Conservation (phyloP, 2,113 vertebrate genomes). For the Charina bottae region DNA sequence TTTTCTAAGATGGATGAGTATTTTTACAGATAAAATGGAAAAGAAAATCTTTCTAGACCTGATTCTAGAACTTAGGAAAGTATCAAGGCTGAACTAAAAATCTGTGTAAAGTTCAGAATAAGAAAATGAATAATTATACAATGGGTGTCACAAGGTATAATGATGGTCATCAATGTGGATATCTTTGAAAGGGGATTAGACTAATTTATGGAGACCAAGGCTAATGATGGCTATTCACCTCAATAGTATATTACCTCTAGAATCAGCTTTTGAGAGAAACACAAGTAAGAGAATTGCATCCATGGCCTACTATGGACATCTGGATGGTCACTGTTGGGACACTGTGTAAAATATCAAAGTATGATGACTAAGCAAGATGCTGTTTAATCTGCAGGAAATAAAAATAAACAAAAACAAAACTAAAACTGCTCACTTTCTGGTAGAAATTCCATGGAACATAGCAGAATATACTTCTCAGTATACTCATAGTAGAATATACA, state of each 20-base stretch:
- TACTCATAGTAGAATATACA: neutral
- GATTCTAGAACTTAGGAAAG: neutral
- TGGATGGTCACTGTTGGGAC: neutral
- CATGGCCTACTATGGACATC: neutral
- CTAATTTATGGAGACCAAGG: neutral
- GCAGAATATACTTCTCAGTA: neutral
- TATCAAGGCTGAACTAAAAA: neutral
- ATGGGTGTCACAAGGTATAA: neutral
- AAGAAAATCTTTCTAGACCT: neutral
- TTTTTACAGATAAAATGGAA: neutral
- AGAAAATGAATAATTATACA: neutral
- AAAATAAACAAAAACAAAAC: neutral
- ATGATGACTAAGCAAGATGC: neutral
- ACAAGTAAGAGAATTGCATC: neutral
- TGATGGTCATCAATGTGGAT: neutral
- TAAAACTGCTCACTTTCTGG: neutral
- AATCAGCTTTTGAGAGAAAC: no score
- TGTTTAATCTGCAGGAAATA: neutral
- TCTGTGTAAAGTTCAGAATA: neutral
- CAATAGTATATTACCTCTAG: neutral
- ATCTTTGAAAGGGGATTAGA: neutral
- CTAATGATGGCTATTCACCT: neutral
- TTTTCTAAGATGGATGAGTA: neutral
- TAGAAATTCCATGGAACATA: neutral
- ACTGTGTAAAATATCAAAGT: neutral